Evolutionary conservation across 1,140 invertebrate species (phyloP).

Genomic region (Aradophagus sp.): DNA sequence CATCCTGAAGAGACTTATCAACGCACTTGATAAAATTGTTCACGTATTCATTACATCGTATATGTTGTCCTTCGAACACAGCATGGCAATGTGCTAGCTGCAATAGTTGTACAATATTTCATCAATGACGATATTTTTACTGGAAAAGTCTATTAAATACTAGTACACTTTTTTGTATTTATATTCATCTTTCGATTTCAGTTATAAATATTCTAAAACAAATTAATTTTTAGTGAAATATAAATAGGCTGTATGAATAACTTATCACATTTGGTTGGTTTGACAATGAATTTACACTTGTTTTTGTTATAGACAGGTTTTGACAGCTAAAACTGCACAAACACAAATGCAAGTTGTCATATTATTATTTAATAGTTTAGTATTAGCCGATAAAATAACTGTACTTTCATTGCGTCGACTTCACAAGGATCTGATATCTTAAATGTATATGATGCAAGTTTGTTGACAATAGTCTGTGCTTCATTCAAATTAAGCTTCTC

Average conservation of each 20-base stretch:
- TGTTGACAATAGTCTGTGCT: constrained; percentile 30
- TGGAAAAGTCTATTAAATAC: background rate
- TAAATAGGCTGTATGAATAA: too few species aligned
- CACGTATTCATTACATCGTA: constrained; percentile 10
- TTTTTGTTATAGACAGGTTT: constrained; percentile 1
- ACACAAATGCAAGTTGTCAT: too few species aligned
- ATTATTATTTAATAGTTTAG: too few species aligned
- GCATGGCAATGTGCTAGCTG: constrained; percentile 16
- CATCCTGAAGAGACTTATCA: constrained; percentile 11
- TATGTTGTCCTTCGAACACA: constrained; percentile 15
- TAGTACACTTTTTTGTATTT: too few species aligned
- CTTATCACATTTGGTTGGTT: too few species aligned
- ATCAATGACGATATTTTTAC: background rate
- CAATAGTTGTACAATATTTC: constrained; percentile 1
- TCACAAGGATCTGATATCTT: constrained; percentile 17
- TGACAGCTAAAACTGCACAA: background rate
- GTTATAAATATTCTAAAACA: background rate
- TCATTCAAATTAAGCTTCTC: constrained; percentile 21
- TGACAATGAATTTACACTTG: too few species aligned
- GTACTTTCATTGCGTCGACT: constrained; percentile 24
- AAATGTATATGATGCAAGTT: constrained; percentile 9
- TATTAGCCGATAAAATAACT: too few species aligned
- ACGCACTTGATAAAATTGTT: constrained; percentile 18
- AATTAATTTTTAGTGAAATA: too few species aligned
- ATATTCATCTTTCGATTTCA: background rate